Conservation (phyloP, 1,140 invertebrate species). For the Brachionus rotundiformis region DNA sequence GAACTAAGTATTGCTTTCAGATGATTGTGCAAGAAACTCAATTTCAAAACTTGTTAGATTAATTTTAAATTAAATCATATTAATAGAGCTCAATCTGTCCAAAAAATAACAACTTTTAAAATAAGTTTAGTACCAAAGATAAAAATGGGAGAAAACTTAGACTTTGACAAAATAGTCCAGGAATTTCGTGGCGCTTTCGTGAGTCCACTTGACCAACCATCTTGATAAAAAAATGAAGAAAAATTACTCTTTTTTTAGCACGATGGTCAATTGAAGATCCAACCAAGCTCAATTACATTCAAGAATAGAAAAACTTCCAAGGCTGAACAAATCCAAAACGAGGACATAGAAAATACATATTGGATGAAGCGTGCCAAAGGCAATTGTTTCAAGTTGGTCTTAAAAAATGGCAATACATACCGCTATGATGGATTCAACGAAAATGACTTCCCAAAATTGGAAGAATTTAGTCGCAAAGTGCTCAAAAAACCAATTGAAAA, state of each 20-base stretch:
- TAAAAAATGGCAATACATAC: conserved; percentile 85
- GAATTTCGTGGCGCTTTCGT: conserved; percentile 45
- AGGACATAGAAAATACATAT: conserved; percentile 52
- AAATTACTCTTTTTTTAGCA: background rate
- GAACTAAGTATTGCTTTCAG: background rate
- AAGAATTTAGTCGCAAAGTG: conserved; percentile 71
- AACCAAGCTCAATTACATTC: conserved; percentile 25
- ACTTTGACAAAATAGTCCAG: conserved; percentile 47
- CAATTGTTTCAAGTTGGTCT: conserved; percentile 83
- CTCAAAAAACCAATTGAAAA: conserved; percentile 68
- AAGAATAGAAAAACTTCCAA: conserved; percentile 46
- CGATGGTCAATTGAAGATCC: conserved; percentile 37
- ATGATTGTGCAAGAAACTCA: conserved; percentile 3
- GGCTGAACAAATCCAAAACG: conserved; percentile 26
- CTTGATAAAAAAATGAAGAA: background rate
- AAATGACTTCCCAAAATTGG: conserved; percentile 68
- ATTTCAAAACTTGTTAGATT: background rate
- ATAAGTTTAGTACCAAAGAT: background rate
- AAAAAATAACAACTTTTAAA: background rate
- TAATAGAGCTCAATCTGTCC: background rate
- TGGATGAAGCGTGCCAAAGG: conserved; percentile 87
- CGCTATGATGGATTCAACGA: conserved; percentile 93
- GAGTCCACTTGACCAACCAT: background rate
- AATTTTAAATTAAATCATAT: background rate
- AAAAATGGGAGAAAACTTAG: conserved; percentile 27